Conservation (phyloP, 2,888 invertebrate genomes). For the Pegoplata infirma region DNA sequence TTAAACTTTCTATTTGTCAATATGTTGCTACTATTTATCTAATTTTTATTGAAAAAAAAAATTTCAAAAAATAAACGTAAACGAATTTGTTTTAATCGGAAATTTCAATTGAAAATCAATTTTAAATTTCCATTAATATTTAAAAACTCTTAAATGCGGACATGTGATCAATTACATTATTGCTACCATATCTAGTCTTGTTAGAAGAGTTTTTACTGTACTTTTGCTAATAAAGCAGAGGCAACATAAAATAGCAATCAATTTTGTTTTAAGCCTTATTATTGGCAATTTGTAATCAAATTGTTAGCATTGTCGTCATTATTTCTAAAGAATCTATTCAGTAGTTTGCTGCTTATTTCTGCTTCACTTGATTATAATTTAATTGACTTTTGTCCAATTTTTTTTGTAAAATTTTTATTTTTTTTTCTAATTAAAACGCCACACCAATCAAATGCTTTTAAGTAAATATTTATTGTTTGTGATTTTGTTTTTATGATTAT, state of each 20-base stretch:
- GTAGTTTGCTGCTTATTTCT: neutral
- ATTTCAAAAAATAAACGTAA: neutral
- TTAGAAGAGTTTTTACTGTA: neutral
- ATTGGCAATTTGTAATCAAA: conserved; percentile 48
- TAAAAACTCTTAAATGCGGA: no score
- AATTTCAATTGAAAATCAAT: neutral
- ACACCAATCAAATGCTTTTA: conserved; percentile 44
- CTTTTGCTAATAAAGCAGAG: neutral
- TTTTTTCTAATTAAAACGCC: conserved; percentile 38
- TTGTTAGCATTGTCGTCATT: conserved; percentile 12
- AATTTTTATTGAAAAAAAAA: neutral
- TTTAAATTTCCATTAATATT: no score
- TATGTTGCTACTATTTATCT: neutral
- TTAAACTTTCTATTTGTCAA: neutral
- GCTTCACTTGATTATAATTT: conserved; percentile 31
- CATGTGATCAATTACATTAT: no score
- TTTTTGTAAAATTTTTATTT: conserved; percentile 9
- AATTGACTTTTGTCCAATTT: conserved; percentile 16
- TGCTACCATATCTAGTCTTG: no score
- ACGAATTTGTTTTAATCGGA: neutral
- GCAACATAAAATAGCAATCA: conserved; percentile 22
- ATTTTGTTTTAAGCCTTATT: conserved; percentile 31
- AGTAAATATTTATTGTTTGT: conserved; percentile 26
- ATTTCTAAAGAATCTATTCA: conserved; percentile 1
- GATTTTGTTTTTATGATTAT: neutral